Evolutionary conservation across 1,140 invertebrate species (phyloP), one percentile per base, ranked within the genome.

Genomic region (Macrotrachela quadricornifera): DNA sequence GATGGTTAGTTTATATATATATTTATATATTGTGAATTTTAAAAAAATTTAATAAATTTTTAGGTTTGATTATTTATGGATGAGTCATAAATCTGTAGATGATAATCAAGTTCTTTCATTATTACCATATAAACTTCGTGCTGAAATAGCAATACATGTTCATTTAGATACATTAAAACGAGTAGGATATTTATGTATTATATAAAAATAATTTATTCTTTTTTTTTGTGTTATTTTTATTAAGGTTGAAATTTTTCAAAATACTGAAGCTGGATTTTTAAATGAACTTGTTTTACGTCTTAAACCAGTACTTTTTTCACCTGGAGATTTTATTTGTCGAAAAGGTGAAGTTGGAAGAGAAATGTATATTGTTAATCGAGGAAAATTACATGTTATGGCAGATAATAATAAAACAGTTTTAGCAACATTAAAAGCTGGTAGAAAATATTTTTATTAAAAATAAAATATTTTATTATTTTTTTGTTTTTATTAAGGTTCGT

Each of bases 321-420:
- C 90, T 39, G 87, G 88, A 53, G 90, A 95, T 74, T 95, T 90
- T 71, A 94, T 96, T 69, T 96, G 90, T 73, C 79, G 88, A 62
- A 96, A 95, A 82, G 88, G 86, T 60, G 86, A 92, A 75, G 86
- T 91, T 54, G 86, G 87, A 56, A 91, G 91, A 73, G 86, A 91
- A 71, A 91, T 92, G 86, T 95, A 95, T 74, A 96, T 95, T 76
- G 88, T 95, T 58, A 94, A 92, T 73, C 76, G 88, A 59, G 90
- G 91, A 56, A 76, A 83, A 59, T 77, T 96, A 42, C 87, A 94
- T 71, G 90, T 96, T 58, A 88, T 96, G 38, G 85, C 85, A 15
- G 86, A 91, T 74, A 90, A 95, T 73, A 88, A 88, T 46, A 85
- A 87, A 70, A 90, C 86, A 18, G 88, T 95, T 43, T 75, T 96